These are phyloP conservation scores for Zoanthus sansibaricus DNA, from an alignment of 92 coral and sea anemone species.

Conservation along the genomic window DNA sequence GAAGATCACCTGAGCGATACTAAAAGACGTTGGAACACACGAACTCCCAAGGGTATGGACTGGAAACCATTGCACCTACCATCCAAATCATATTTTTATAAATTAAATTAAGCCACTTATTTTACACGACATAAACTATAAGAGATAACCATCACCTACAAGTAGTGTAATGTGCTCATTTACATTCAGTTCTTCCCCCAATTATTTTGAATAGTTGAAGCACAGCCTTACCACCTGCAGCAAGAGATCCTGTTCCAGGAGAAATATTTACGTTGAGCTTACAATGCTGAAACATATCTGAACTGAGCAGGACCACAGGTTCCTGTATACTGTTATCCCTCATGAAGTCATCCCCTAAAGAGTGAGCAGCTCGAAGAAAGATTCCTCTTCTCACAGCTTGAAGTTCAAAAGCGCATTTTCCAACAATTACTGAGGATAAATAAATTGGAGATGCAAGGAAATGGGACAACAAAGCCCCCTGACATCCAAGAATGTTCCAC, in stretches of 20 bases:
- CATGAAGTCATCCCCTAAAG: slow-evolving; percentile 40
- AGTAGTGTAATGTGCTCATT: background rate
- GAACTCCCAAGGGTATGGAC: too few relatives aligned
- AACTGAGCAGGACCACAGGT: slow-evolving; percentile 68
- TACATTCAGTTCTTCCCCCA: background rate
- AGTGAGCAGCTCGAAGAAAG: slow-evolving; percentile 67
- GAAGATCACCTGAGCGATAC: too few relatives aligned
- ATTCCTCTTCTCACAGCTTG: slow-evolving; percentile 83
- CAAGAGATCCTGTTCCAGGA: slow-evolving; percentile 8
- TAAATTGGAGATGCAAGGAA: slow-evolving; percentile 79
- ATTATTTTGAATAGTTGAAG: background rate
- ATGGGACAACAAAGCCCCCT: slow-evolving; percentile 91
- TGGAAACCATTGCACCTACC: too few relatives aligned
- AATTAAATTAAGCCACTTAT: too few relatives aligned
- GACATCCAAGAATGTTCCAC: slow-evolving; percentile 95
- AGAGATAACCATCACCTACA: background rate
- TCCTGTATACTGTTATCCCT: slow-evolving; percentile 50
- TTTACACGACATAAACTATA: background rate
- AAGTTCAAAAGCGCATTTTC: slow-evolving; percentile 76
- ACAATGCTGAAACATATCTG: slow-evolving; percentile 75
- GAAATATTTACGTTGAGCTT: slow-evolving; percentile 29
- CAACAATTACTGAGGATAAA: slow-evolving; percentile 85
- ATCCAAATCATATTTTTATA: too few relatives aligned
- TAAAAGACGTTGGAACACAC: too few relatives aligned
- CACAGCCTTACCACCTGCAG: slow-evolving; percentile 25